Conservation (phyloP, 1,140 invertebrate species). For the Neomicropteryx cornuta region DNA sequence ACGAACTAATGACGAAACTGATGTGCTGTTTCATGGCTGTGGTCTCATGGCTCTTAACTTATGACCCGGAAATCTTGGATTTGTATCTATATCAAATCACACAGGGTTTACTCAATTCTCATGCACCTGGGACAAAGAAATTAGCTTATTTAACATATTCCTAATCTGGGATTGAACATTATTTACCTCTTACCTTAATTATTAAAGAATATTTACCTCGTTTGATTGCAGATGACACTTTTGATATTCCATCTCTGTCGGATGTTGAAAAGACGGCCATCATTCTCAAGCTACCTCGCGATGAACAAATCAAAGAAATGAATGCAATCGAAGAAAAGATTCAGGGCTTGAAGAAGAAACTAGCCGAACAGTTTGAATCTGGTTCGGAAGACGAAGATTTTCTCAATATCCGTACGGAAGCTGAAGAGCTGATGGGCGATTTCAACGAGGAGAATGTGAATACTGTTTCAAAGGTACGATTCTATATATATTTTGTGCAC, state of each 20-base stretch:
- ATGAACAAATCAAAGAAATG: conserved; percentile 35
- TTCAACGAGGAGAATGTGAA: conserved; percentile 31
- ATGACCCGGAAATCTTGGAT: too few species aligned
- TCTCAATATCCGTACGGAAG: conserved; percentile 45
- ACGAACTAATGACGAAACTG: too few species aligned
- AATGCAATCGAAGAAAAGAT: conserved; percentile 43
- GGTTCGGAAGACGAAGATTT: conserved; percentile 48
- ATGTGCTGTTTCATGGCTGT: too few species aligned
- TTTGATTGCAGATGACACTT: conserved; percentile 17
- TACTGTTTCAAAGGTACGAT: background rate
- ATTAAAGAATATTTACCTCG: too few species aligned
- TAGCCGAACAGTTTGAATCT: conserved; percentile 38
- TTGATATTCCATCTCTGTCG: conserved; percentile 33
- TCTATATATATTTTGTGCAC: background rate
- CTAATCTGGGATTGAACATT: too few species aligned
- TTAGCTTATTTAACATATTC: too few species aligned
- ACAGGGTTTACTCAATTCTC: too few species aligned
- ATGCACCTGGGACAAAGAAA: too few species aligned
- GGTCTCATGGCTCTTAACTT: too few species aligned
- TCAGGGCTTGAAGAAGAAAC: conserved; percentile 39
- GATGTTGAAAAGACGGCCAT: conserved; percentile 29
- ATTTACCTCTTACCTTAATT: too few species aligned
- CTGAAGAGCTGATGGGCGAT: conserved; percentile 48
- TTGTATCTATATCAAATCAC: too few species aligned
- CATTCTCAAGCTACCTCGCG: too few species aligned